These are phyloP conservation scores for Anarrhichthys ocellatus DNA, from an alignment of 2,113 vertebrate genomes.

Conservation along the genomic window DNA sequence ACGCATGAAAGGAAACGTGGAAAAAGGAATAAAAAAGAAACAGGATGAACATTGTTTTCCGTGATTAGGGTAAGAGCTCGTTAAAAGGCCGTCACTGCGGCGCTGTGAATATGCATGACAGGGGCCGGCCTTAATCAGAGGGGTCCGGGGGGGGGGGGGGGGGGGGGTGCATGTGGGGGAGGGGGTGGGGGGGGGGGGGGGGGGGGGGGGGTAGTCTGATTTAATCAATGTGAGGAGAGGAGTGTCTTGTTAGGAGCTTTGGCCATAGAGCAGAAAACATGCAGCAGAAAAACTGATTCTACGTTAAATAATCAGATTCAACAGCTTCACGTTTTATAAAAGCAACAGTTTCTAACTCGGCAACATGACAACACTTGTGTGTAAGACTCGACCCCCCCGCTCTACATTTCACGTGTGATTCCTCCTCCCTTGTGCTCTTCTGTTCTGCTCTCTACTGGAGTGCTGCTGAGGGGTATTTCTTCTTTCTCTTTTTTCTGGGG, in stretches of 20 bases:
- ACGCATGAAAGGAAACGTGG: constrained; percentile 85
- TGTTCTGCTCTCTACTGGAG: constrained; percentile 66
- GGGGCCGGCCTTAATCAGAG: constrained; percentile 91
- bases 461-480: constrained; percentile 55
- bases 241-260: constrained; percentile 88
- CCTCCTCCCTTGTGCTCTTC: constrained; percentile 42
- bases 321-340: neutral
- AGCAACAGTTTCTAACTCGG: constrained; percentile 8
- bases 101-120: constrained; percentile 98
- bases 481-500: constrained; percentile 47
- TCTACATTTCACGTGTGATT: constrained; percentile 47
- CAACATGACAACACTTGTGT: constrained; percentile 45
- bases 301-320: neutral
- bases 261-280: constrained; percentile 71
- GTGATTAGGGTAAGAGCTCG: constrained; percentile 99
- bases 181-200: too few relatives aligned
- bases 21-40: constrained; percentile 82
- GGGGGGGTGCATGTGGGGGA: too few relatives aligned
- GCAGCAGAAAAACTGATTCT: too few relatives aligned
- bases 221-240: constrained; percentile 98
- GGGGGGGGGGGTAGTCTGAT: too few relatives aligned
- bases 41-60: constrained; percentile 98
- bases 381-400: constrained; percentile 40
- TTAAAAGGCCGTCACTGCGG: constrained; percentile 95
- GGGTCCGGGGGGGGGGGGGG: constrained; percentile 91